A percentile compares a stretch with the other conserved stretches of the same genome.
phyloP scores from a whole-genome alignment of 2,113 vertebrate genomes.

The Corvus moneduloides region DNA sequence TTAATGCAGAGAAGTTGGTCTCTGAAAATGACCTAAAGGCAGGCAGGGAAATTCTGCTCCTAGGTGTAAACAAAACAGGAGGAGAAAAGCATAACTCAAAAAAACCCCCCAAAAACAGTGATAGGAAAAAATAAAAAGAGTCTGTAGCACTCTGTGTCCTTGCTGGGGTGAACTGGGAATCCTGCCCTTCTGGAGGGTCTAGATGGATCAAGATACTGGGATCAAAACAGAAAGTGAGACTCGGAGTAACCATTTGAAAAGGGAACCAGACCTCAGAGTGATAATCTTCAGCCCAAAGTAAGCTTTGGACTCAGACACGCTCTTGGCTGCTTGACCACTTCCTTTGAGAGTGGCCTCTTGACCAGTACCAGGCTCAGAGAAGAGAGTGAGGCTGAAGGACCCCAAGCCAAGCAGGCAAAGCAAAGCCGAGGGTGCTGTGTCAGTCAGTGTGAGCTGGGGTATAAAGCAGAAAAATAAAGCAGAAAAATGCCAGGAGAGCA shows the following conservation, averaged over 20 bases:
- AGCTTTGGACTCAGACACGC: fast-evolving
- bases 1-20: neutral
- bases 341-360: neutral
- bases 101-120: neutral
- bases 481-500: neutral
- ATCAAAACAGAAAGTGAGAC: neutral
- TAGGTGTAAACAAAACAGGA: neutral
- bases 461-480: neutral
- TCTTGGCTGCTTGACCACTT: neutral
- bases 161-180: neutral
- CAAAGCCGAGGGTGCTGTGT: neutral
- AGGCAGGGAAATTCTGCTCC: neutral
- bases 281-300: neutral
- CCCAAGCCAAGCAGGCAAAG: neutral
- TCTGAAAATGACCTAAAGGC: neutral
- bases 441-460: neutral
- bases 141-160: neutral
- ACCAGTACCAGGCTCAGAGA: neutral
- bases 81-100: neutral
- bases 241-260: neutral
- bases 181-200: neutral
- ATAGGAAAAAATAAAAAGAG: neutral
- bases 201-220: neutral
- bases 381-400: neutral
- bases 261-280: neutral